These are phyloP conservation scores for Drosophila fulvimacula DNA, from an alignment of 2,888 invertebrate species.

Conservation along the genomic window DNA sequence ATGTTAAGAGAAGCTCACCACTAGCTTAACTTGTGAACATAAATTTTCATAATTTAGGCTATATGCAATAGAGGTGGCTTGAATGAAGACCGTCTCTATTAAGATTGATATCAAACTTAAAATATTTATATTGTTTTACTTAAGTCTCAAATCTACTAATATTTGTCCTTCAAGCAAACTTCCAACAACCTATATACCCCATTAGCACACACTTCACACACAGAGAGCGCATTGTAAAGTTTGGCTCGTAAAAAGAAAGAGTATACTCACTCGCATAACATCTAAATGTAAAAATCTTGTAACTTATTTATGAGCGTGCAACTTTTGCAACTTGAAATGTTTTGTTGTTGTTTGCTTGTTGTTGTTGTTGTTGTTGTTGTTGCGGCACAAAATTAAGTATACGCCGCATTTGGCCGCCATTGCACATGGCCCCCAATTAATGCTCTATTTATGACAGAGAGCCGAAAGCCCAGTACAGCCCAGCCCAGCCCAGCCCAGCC, in stretches of 20 bases:
- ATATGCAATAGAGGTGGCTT: too few species aligned
- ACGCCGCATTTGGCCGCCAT: conserved; percentile 20
- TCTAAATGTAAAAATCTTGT: conserved; percentile 72
- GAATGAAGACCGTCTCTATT: too few species aligned
- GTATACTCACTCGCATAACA: conserved; percentile 12
- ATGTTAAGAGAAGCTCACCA: neutral
- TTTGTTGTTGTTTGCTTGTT: neutral
- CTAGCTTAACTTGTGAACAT: neutral
- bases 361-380: conserved; percentile 2
- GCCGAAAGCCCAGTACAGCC: neutral
- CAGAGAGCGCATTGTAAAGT: conserved; percentile 30
- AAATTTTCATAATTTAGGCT: neutral
- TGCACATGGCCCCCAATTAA: conserved; percentile 59
- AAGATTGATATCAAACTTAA: too few species aligned
- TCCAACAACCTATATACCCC: conserved; percentile 9
- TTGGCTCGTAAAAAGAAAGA: conserved; percentile 40
- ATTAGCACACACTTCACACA: neutral
- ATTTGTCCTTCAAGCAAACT: neutral
- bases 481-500: neutral
- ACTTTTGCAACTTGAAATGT: conserved; percentile 31
- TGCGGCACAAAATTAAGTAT: conserved; percentile 39
- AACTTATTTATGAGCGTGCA: conserved; percentile 54
- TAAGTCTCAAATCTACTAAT: neutral
- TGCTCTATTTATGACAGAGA: conserved; percentile 59
- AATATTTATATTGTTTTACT: too few species aligned